phyloP scores from a whole-genome alignment of 2,888 invertebrate species.

The Luperina nickerlii region DNA sequence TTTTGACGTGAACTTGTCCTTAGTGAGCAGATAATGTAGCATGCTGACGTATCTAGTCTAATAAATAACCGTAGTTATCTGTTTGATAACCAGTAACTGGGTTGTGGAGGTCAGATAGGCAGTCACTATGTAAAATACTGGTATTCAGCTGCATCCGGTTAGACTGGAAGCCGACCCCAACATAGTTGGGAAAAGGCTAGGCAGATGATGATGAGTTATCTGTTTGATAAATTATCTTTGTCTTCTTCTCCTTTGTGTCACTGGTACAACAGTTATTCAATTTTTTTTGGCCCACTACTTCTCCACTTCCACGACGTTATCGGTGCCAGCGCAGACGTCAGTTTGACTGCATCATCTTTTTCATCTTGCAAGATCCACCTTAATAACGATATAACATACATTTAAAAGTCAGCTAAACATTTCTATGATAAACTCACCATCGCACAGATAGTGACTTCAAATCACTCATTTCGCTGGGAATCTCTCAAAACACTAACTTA shows the following conservation, averaged over 20 bases:
- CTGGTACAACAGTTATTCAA: no score
- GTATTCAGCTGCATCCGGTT: no score
- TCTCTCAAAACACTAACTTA: not conserved
- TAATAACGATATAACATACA: not conserved
- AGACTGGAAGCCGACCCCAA: no score
- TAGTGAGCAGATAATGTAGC: not conserved
- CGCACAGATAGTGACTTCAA: not conserved
- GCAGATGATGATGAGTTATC: no score
- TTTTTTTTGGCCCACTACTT: no score
- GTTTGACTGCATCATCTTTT: not conserved
- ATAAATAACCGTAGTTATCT: not conserved
- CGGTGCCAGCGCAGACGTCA: no score
- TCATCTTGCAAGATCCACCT: not conserved
- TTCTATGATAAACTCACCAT: not conserved
- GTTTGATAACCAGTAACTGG: not conserved
- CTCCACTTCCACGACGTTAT: no score
- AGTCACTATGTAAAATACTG: no score
- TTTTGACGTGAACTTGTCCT: conserved; percentile 23
- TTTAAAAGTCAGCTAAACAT: not conserved
- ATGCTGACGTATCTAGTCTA: not conserved
- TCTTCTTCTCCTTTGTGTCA: not conserved
- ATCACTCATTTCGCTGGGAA: not conserved
- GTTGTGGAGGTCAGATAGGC: no score
- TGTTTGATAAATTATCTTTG: not conserved
- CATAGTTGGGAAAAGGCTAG: no score